Evolutionary conservation across 2,113 vertebrate species (phyloP).

Genomic region (Onychostoma macrolepis): DNA sequence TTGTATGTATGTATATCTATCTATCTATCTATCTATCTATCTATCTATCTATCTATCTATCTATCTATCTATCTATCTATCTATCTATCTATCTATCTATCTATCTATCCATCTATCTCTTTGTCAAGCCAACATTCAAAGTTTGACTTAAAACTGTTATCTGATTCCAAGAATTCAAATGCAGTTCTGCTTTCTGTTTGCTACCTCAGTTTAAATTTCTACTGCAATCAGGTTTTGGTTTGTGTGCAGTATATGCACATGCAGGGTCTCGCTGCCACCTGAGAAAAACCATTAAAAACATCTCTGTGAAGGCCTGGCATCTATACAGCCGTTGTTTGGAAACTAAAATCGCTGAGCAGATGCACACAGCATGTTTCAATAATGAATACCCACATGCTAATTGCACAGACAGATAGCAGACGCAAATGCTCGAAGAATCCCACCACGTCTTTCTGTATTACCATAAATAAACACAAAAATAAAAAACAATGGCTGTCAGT

Average conservation of each 20-base stretch:
- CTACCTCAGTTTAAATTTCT: neutral
- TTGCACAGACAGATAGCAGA: neutral
- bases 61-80: neutral
- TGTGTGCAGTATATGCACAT: neutral
- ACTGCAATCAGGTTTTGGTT: neutral
- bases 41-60: neutral
- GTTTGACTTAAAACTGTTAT: neutral
- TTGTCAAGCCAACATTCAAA: too few species aligned
- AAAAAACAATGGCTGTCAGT: neutral
- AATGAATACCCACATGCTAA: slow-evolving; percentile 1
- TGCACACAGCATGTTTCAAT: neutral
- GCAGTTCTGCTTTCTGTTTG: neutral
- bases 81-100: neutral
- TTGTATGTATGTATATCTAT: too few species aligned
- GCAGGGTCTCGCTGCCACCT: neutral
- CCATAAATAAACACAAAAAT: neutral
- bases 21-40: too few species aligned
- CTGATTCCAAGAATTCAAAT: neutral
- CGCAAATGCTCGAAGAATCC: neutral
- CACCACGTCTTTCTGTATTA: neutral
- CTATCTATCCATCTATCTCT: too few species aligned
- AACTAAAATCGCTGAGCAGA: neutral
- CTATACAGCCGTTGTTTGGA: neutral
- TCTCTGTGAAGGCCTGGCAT: neutral
- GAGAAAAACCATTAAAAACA: neutral